These are phyloP conservation scores for Drosophila melanogaster DNA, from an alignment of 1,140 invertebrate species.

Conservation along the genomic window DNA sequence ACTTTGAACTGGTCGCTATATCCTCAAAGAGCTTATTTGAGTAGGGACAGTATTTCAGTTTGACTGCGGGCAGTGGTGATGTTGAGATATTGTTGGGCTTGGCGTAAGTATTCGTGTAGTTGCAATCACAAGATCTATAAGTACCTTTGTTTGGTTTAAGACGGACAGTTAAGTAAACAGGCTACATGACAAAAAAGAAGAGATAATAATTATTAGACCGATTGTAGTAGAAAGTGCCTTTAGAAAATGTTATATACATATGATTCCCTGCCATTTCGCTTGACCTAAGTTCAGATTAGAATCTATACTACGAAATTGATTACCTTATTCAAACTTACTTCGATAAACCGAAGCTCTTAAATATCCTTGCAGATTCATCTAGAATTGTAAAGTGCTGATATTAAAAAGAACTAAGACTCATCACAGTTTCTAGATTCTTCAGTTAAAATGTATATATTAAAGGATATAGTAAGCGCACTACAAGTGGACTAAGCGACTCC, in stretches of 20 bases:
- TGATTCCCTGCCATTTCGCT: background rate
- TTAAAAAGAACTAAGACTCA: background rate
- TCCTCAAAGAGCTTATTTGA: slow-evolving; percentile 57
- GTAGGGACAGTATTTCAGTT: slow-evolving; percentile 64
- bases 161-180: slow-evolving; percentile 91
- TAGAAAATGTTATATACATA: slow-evolving; percentile 18
- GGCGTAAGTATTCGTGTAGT: slow-evolving; percentile 73
- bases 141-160: slow-evolving; percentile 91
- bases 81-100: slow-evolving; percentile 80
- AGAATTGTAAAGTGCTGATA: background rate
- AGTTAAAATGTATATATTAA: background rate
- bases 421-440: background rate
- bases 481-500: slow-evolving; percentile 17
- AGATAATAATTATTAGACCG: slow-evolving; percentile 62
- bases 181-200: slow-evolving; percentile 87
- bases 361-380: slow-evolving; percentile 26
- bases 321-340: slow-evolving; percentile 3
- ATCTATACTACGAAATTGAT: background rate
- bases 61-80: slow-evolving; percentile 82
- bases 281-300: background rate
- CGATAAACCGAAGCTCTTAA: slow-evolving; percentile 25
- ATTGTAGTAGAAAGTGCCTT: slow-evolving; percentile 13
- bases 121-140: slow-evolving; percentile 88
- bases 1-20: slow-evolving; percentile 25
- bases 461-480: slow-evolving; percentile 26